Conservation (phyloP, 2,797 vertebrate genomes). For the Mycteria americana region DNA sequence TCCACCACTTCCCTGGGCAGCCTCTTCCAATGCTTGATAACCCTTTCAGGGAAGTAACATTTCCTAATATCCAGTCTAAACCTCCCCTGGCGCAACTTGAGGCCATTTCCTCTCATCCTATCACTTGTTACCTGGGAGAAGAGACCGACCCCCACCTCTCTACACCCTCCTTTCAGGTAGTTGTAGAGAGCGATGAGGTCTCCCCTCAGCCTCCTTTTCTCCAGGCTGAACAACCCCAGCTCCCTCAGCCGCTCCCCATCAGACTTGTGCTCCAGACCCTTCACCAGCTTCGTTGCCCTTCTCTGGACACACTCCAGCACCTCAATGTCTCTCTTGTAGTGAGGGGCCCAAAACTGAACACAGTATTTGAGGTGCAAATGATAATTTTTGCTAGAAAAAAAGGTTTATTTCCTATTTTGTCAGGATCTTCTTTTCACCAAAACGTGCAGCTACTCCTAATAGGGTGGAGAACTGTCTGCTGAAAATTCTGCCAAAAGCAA, state of each 20-base stretch:
- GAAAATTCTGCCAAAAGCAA: neutral
- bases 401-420: neutral
- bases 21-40: neutral
- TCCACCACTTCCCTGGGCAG: neutral
- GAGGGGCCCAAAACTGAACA: neutral
- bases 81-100: rapidly evolving
- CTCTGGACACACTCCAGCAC: neutral
- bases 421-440: neutral
- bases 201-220: neutral
- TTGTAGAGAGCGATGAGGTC: neutral
- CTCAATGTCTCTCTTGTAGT: neutral
- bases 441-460: neutral
- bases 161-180: neutral
- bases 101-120: neutral
- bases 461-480: neutral
- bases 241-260: neutral
- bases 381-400: neutral
- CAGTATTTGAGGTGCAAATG: neutral
- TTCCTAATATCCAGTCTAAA: neutral
- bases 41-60: neutral
- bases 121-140: neutral
- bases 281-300: neutral
- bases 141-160: neutral
- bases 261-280: neutral
- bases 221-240: rapidly evolving